Evolutionary conservation across 2,797 vertebrate genomes (phyloP), one percentile per base, ranked within the genome.

Genomic region (Hypotaenidia okinawae): DNA sequence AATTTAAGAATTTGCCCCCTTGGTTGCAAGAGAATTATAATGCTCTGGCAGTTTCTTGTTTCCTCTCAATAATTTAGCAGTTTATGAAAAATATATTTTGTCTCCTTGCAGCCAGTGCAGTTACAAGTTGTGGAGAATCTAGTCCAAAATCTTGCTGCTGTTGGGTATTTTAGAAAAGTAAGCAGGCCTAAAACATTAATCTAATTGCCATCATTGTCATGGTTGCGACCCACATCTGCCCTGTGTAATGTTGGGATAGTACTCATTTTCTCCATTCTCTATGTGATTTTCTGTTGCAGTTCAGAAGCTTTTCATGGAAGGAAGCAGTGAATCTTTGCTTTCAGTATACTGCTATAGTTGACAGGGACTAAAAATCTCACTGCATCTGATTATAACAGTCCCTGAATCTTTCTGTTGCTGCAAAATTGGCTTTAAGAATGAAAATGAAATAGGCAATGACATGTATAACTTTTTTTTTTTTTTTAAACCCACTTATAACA

Each of bases 31-130:
- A 57, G 66, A 73, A 78, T 89, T 89, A 33, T 24, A 92, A 70
- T 84, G 59, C 57, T 84, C 39, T 87, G 64, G 32, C 57, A 93
- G 55, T 47, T 89, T 88, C 67, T 91, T 84, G 47, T 84, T 91
- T 93, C 90, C 89, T 73, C 73, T 96, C 63, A 94, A 93, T 93
- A 94, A 95, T 96, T 95, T 35, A 96, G 23, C 32, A 84, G 85
- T 84, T 96, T 88, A 96, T 96, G 63, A 93, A 96, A 97, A 96
- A 95, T 89, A 84, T n/a, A 82, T 91, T 75, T 14, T 55, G 35
- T 84, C 54, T 92, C 41, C 58, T 92, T 87, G 63, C 41, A 75
- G 64, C 76, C 58, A 89, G 16, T 77, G 57, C 27, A 86, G 30
- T 83, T 93, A 66, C 14, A 47, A 81, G 39, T 83, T 70, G 45